Evolutionary conservation across 2,113 vertebrate species (phyloP), one percentile per base, ranked within the genome.

Genomic region (Crotalus helleri): DNA sequence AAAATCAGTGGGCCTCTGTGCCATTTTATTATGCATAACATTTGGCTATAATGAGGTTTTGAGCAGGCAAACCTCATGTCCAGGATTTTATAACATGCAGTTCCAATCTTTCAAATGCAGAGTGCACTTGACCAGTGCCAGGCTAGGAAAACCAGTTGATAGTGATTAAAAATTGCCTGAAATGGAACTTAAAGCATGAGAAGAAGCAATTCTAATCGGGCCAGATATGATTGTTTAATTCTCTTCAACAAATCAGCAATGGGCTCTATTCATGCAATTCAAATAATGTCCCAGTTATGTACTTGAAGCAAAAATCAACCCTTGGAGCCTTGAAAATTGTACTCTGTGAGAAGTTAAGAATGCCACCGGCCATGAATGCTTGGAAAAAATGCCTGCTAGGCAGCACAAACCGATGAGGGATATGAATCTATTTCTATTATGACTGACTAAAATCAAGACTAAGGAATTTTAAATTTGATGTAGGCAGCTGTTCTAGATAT

Each of bases 151-250:
- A 89, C 0, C 51, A 94, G 90, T 74, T 17, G 93, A 5, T 1
- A 26, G 23, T 87, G 39, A 92, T 93, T 91, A 94, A 96, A 96
- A 95, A 92, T 49, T 92, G 55, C 1, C 1, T 24, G 89, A 91
- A 23, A 94, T n/a, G 59, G 88, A 95, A 93, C 10, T 94, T 3
- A 93, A 95, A 85, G 87, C 11, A 9, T 59, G 93, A 86, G 87
- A 96, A 93, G 21, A 81, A 95, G 5, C 64, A 17, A 53, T 93
- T 19, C 61, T 53, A 92, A 29, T 94, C 2, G 53, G 95, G 26
- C 94, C 89, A 92, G 91, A 93, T 93, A 93, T 39, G 29, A 89
- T 53, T 94, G n/a, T 15, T 93, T 85, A 94, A 92, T 95, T 96
- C 95, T 95, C 3, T 96, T 93, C 12, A 51, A 89, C 0, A 0